Conservation (phyloP, 92 coral and sea anemone genomes). For the Phenganax subtilis region DNA sequence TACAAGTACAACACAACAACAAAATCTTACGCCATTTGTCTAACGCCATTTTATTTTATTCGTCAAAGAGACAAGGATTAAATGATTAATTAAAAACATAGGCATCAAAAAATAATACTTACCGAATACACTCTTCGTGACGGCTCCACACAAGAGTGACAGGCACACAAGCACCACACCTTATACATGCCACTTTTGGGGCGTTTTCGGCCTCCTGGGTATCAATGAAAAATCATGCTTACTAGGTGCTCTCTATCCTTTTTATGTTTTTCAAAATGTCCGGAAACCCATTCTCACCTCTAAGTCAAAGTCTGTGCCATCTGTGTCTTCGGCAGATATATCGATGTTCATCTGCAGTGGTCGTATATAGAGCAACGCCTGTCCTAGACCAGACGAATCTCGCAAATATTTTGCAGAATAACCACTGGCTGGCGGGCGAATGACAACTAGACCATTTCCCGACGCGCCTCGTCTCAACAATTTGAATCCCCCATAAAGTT, state of each 20-base stretch:
- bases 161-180: background rate
- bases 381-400: slow-evolving; percentile 14
- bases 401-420: background rate
- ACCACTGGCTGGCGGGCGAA: slow-evolving; percentile 21
- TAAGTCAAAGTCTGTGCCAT: background rate
- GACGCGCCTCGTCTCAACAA: slow-evolving; percentile 10
- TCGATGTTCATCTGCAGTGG: slow-evolving; percentile 10
- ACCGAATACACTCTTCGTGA: slow-evolving; percentile 3
- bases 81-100: no score
- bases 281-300: background rate
- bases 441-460: background rate
- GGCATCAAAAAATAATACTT: background rate
- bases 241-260: background rate
- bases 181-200: slow-evolving; percentile 13
- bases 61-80: no score
- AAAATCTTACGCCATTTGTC: no score
- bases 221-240: background rate
- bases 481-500: slow-evolving; percentile 13
- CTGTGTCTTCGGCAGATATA: background rate
- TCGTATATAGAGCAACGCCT: background rate
- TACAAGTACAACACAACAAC: background rate
- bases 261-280: slow-evolving; percentile 9
- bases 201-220: slow-evolving; percentile 1
- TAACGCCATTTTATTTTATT: no score
- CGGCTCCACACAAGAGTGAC: background rate